These are phyloP conservation scores for Felis chaus DNA, from an alignment of 2,113 vertebrate species.

Conservation along the genomic window DNA sequence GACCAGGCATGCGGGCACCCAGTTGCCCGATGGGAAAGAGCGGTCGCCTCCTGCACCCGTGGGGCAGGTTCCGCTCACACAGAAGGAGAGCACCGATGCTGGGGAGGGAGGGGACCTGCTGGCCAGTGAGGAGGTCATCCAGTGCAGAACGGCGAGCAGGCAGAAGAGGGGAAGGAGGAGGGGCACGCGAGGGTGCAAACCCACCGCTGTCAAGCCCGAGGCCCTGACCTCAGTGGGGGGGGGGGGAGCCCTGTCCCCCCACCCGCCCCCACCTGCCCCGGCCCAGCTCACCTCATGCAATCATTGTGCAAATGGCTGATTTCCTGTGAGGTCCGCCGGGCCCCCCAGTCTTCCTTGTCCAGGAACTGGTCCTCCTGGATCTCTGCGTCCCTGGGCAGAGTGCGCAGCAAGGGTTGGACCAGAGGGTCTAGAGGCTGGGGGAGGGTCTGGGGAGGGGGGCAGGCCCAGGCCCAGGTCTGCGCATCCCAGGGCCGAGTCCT, in stretches of 20 bases:
- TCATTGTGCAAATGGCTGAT: conserved; percentile 81
- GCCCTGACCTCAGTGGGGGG: not conserved
- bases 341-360: conserved; percentile 78
- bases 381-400: conserved; percentile 30
- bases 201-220: not conserved
- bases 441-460: conserved; percentile 71
- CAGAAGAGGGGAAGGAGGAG: not conserved
- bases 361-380: conserved; percentile 74
- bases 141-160: not conserved
- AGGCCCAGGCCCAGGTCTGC: not conserved
- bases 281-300: conserved; percentile 64
- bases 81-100: too few species aligned
- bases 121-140: not conserved
- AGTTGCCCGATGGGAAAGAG: not conserved
- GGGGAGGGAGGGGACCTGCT: not conserved
- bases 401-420: conserved; percentile 79
- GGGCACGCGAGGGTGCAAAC: not conserved
- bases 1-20: not conserved
- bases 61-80: not conserved
- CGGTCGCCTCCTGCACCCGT: not conserved
- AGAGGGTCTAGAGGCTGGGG: conserved; percentile 84
- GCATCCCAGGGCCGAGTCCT: not conserved
- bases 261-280: not conserved
- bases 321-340: conserved; percentile 63
- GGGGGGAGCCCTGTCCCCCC: not conserved